Base-by-base conservation (phyloP, 2,113 vertebrate species). In the Vulpes lagopus region DNA sequence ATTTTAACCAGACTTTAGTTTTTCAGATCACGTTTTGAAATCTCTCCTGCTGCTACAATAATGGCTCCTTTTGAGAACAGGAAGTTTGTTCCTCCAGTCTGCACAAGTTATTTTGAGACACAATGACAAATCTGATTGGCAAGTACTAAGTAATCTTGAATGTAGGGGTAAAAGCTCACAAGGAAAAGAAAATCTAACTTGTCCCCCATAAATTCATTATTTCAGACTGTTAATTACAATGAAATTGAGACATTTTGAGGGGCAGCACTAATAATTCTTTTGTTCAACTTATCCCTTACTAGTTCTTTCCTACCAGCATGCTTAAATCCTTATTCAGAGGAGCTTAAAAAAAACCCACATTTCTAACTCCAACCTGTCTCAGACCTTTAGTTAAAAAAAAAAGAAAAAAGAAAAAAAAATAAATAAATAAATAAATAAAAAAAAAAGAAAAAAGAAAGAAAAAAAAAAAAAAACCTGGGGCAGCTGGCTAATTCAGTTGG, bases 151-250 rank as follows among this genome's bases (percentile, higher is more conserved):
- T 87, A 85, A 93, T 88, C 43, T 49, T 89, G 49, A 92, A 92
- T 23, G 73, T 38, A 69, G 43, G 5, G 71, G 12, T 3, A 92
- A 96, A 89, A 64, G 30, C 17, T 93, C 69, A 95, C 64, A 62
- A 81, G 53, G 11, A 92, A 97, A 91, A 92, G 30, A 95, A 95
- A 89, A 94, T 49, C 62, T 89, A 74, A 93, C 23, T 64, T 93
- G n/a, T 71, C n/a, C 14, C 69, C 59, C 27, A 74, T 62, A 62
- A 64, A 67, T 49, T 51, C 62, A 38, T 80, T 80, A 78, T 90
- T 96, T 93, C 85, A 90, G 27, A 59, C 32, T 86, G n/a, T 69
- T 86, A 86, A 95, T 64, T 60, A 83, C 74, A 76, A 12, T 51
- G 15, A 78, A 51, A 93, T 2, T 64, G 49, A 71, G 19, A 74